Evolutionary conservation across 1,140 invertebrate genomes (phyloP).

Genomic region (Magallana angulata): DNA sequence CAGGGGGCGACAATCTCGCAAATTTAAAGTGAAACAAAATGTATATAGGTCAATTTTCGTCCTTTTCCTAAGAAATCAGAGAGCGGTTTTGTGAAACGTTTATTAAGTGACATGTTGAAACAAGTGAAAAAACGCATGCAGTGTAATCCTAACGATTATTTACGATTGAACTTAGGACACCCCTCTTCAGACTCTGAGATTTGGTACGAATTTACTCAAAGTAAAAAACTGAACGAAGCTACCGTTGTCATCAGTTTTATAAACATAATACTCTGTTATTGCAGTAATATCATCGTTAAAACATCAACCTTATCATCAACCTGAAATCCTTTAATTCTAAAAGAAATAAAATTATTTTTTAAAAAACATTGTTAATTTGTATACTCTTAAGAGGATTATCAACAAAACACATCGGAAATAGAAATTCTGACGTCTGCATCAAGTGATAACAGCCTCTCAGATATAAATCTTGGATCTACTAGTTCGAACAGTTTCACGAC

Average conservation of each 20-base stretch:
- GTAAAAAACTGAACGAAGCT: not conserved
- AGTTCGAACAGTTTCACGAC: too few species aligned
- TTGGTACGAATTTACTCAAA: not conserved
- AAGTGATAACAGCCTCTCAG: too few species aligned
- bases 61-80: not conserved
- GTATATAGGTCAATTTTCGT: not conserved
- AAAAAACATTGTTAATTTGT: too few species aligned
- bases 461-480: too few species aligned
- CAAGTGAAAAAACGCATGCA: not conserved
- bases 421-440: too few species aligned
- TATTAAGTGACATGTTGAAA: not conserved
- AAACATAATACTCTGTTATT: too few species aligned
- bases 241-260: not conserved
- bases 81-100: not conserved
- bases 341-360: too few species aligned
- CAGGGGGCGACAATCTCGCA: not conserved
- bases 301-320: too few species aligned
- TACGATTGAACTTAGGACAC: not conserved
- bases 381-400: too few species aligned
- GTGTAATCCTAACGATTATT: slow-evolving; percentile 2
- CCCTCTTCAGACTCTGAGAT: not conserved
- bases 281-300: too few species aligned
- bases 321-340: too few species aligned
- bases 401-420: too few species aligned
- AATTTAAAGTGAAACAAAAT: not conserved